These are phyloP conservation scores for Zeus faber DNA, from an alignment of 2,113 vertebrate genomes.

Conservation along the genomic window DNA sequence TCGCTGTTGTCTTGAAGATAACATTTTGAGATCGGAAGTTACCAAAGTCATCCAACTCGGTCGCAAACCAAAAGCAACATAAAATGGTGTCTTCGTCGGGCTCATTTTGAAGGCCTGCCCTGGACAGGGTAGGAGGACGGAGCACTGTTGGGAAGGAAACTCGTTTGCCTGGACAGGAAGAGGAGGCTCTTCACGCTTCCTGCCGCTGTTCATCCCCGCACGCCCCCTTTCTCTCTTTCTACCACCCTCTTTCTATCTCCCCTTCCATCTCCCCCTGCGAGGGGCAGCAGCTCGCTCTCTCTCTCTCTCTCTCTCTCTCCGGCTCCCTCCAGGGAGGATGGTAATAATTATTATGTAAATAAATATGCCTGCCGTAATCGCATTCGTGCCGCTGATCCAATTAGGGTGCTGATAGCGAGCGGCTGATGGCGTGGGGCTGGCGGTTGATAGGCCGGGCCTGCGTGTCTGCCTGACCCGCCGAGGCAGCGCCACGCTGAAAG, in stretches of 20 bases:
- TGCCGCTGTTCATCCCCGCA: conserved; percentile 38
- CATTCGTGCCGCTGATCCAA: conserved; percentile 81
- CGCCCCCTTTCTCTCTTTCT: conserved; percentile 39
- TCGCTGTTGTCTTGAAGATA: too few species aligned
- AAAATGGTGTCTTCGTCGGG: too few species aligned
- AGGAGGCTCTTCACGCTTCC: conserved; percentile 21
- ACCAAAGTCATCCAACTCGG: too few species aligned
- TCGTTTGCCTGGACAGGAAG: too few species aligned
- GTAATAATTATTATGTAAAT: conserved; percentile 88
- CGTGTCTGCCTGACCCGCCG: conserved; percentile 54
- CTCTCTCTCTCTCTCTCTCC: conserved; percentile 47
- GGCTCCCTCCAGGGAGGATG: conserved; percentile 64
- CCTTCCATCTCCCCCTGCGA: conserved; percentile 40
- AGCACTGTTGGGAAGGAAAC: too few species aligned
- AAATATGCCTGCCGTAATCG: conserved; percentile 82
- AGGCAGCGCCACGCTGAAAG: conserved; percentile 31
- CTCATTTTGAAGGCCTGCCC: too few species aligned
- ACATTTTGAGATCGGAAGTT: too few species aligned
- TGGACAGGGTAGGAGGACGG: too few species aligned
- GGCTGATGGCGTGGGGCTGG: conserved; percentile 63
- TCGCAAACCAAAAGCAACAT: too few species aligned
- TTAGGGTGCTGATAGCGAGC: conserved; percentile 74
- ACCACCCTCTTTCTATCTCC: conserved; percentile 21
- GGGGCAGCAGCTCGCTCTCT: too few species aligned
- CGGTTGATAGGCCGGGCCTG: conserved; percentile 72